These are phyloP conservation scores for Pecten maximus DNA, from an alignment of 2,888 invertebrate species.

Conservation along the genomic window DNA sequence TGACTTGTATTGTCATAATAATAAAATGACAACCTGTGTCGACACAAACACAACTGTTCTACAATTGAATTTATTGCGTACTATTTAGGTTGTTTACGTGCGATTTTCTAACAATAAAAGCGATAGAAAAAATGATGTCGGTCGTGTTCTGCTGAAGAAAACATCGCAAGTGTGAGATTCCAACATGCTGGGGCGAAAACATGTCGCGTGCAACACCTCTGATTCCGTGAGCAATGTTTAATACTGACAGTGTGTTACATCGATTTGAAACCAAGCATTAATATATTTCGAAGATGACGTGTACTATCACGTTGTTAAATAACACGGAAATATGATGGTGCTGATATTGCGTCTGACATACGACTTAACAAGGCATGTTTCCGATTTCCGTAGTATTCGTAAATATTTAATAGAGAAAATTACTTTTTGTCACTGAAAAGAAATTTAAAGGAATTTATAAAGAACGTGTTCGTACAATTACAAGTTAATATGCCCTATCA, in stretches of 20 bases:
- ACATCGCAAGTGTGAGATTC: not conserved
- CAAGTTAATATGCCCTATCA: not conserved
- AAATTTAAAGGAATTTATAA: not conserved
- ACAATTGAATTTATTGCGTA: conserved; percentile 16
- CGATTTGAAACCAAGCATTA: not conserved
- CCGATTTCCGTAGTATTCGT: not conserved
- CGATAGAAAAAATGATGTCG: not conserved
- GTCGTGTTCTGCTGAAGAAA: not conserved
- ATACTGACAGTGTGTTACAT: not conserved
- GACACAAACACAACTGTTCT: not conserved
- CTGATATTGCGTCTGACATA: not conserved
- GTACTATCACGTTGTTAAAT: not conserved
- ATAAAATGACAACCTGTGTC: not conserved
- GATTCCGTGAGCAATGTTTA: not conserved
- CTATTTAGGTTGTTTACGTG: not conserved
- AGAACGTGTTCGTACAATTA: not conserved
- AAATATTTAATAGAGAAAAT: conserved; percentile 18
- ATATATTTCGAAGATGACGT: not conserved
- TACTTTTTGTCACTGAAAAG: not conserved
- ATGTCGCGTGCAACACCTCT: not conserved
- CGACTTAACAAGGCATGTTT: not conserved
- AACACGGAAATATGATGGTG: conserved; percentile 2
- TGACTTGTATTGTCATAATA: not conserved
- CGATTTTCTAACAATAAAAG: not conserved
- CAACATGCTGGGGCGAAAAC: not conserved